Percentiles rank a stretch among this genome's conserved stretches.
phyloP scores from a whole-genome alignment of 2,888 invertebrate species.

The Stenolophus ochropezus region DNA sequence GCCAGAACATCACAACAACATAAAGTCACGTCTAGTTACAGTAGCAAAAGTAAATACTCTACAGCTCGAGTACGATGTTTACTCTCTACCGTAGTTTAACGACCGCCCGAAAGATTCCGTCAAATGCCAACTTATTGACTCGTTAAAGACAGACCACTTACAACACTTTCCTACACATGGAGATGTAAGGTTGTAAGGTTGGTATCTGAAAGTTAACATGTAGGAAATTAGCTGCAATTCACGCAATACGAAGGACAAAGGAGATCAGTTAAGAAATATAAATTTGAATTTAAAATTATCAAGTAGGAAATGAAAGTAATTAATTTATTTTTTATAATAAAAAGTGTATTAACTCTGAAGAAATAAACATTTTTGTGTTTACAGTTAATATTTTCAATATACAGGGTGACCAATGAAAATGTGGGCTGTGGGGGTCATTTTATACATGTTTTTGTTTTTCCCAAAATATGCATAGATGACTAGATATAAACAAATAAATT shows the following conservation, averaged over 20 bases:
- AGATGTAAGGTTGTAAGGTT: slow-evolving; percentile 14
- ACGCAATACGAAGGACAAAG: not conserved
- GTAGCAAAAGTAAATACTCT: slow-evolving; percentile 12
- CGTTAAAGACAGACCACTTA: not conserved
- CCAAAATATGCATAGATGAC: too few relatives aligned
- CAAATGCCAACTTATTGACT: not conserved
- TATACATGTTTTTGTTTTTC: too few relatives aligned
- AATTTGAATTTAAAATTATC: not conserved
- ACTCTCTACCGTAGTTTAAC: not conserved
- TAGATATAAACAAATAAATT: too few relatives aligned
- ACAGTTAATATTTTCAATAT: too few relatives aligned
- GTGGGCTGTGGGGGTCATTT: not conserved
- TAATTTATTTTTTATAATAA: not conserved
- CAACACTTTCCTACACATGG: not conserved
- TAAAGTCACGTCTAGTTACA: slow-evolving; percentile 2
- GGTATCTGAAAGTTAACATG: slow-evolving; percentile 2
- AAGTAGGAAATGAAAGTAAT: not conserved
- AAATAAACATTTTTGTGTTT: too few relatives aligned
- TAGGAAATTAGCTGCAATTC: not conserved
- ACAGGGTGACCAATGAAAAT: not conserved
- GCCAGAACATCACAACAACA: slow-evolving; percentile 9
- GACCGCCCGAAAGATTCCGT: not conserved
- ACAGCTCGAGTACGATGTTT: not conserved
- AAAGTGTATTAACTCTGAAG: not conserved
- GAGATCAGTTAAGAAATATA: not conserved